Percentiles rank a stretch among this genome's conserved stretches.
Conservation (phyloP, 1,140 invertebrate species). For the Drosophila albomicans region DNA sequence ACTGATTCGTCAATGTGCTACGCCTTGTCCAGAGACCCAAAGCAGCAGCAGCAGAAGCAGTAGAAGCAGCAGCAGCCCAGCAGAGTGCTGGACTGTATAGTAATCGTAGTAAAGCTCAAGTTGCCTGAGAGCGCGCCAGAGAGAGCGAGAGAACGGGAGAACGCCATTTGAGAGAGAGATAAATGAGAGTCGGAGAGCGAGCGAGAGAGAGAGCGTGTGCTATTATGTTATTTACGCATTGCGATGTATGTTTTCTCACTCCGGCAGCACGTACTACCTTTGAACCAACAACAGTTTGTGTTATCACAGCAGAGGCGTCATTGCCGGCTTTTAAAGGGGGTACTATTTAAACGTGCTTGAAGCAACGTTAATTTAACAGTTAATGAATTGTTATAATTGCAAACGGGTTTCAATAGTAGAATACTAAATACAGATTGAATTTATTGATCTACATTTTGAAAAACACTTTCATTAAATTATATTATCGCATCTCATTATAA, state of each 20-base stretch:
- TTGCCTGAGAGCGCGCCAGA: conserved; percentile 37
- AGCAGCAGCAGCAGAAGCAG: conserved; percentile 41
- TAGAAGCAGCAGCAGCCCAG: conserved; percentile 41
- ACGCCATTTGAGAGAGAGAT: conserved; percentile 24
- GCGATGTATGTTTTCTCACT: conserved; percentile 57
- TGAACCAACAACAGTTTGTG: conserved; percentile 37
- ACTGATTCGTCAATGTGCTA: conserved; percentile 75
- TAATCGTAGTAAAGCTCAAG: conserved; percentile 79
- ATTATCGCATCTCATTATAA: too few relatives aligned
- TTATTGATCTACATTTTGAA: conserved; percentile 3
- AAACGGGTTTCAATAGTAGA: background rate
- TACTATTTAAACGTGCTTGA: background rate
- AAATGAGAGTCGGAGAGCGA: conserved; percentile 12
- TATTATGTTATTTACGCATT: conserved; percentile 66
- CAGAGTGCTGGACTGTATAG: conserved; percentile 47
- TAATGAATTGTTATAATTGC: background rate
- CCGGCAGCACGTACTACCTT: conserved; percentile 50
- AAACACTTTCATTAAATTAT: background rate
- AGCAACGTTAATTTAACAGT: background rate
- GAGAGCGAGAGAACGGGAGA: conserved; percentile 23
- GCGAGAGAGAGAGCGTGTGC: conserved; percentile 28
- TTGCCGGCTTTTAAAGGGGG: conserved; percentile 33
- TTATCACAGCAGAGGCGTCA: conserved; percentile 59
- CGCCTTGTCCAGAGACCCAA: conserved; percentile 69
- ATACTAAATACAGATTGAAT: background rate